phyloP scores from a whole-genome alignment of 2,113 vertebrate species.

The Theropithecus gelada region DNA sequence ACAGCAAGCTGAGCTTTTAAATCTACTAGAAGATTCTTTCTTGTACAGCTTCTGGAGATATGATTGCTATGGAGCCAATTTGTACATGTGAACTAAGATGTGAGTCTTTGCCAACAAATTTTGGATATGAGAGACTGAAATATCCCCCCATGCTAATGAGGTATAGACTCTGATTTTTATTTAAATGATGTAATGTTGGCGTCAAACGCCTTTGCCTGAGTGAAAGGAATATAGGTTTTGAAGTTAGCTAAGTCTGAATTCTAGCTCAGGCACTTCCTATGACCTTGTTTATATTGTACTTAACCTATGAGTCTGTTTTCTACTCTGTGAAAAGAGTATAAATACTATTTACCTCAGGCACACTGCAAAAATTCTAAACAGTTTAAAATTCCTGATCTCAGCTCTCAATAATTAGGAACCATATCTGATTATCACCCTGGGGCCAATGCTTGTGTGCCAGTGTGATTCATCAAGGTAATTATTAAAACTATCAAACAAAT shows the following conservation, averaged over 20 bases:
- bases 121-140: not conserved
- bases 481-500: not conserved
- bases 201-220: not conserved
- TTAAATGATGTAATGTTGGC: not conserved
- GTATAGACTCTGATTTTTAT: not conserved
- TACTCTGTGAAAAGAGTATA: not conserved
- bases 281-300: not conserved
- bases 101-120: not conserved
- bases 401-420: not conserved
- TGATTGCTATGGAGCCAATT: not conserved
- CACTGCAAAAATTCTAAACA: not conserved
- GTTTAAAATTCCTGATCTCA: slow-evolving; percentile 16
- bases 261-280: not conserved
- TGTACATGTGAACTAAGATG: not conserved
- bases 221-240: not conserved
- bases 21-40: not conserved
- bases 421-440: not conserved
- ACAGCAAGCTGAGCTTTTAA: not conserved
- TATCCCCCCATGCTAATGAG: not conserved
- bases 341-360: not conserved
- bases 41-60: not conserved
- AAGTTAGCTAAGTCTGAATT: not conserved
- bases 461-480: slow-evolving; percentile 30
- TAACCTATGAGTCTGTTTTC: not conserved
- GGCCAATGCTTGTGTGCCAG: not conserved